These are phyloP conservation scores for Lissocephala sabroskyi DNA, from an alignment of 2,888 invertebrate genomes.

Conservation along the genomic window DNA sequence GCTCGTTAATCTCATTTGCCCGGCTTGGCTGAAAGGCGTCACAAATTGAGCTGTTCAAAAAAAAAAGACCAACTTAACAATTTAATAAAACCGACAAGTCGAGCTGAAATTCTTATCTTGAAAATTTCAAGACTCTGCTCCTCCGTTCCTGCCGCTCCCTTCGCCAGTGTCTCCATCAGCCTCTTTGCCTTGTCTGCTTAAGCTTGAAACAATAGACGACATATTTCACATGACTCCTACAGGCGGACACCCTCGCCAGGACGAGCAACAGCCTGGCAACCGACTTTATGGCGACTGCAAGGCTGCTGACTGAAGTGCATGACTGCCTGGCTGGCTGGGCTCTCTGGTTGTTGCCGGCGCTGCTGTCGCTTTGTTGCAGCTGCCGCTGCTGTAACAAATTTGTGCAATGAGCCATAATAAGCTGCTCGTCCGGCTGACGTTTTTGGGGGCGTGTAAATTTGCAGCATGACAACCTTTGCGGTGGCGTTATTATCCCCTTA, in stretches of 20 bases:
- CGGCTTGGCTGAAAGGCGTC: no score
- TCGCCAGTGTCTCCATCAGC: no score
- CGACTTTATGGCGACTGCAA: constrained; percentile 6
- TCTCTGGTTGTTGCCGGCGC: constrained; percentile 16
- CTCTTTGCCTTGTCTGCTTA: constrained; percentile 9
- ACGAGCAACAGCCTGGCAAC: background rate
- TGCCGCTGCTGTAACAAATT: constrained; percentile 15
- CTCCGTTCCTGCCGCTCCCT: no score
- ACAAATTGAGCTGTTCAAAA: no score
- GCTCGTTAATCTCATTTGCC: no score
- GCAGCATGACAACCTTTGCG: constrained; percentile 3
- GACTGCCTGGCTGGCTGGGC: no score
- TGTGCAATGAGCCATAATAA: constrained; percentile 47
- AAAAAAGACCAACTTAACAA: constrained; percentile 16
- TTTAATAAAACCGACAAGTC: constrained; percentile 7
- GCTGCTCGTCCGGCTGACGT: constrained; percentile 9
- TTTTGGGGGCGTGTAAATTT: constrained; percentile 8
- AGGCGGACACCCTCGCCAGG: no score
- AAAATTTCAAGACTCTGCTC: background rate
- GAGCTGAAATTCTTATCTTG: background rate
- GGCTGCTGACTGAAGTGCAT: constrained; percentile 22
- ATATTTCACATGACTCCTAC: constrained; percentile 10
- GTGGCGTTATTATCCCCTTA: background rate
- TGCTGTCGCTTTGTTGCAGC: constrained; percentile 12
- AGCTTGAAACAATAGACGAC: constrained; percentile 24